Conservation (phyloP, 1,140 invertebrate genomes). For the Nasonia longicornis region DNA sequence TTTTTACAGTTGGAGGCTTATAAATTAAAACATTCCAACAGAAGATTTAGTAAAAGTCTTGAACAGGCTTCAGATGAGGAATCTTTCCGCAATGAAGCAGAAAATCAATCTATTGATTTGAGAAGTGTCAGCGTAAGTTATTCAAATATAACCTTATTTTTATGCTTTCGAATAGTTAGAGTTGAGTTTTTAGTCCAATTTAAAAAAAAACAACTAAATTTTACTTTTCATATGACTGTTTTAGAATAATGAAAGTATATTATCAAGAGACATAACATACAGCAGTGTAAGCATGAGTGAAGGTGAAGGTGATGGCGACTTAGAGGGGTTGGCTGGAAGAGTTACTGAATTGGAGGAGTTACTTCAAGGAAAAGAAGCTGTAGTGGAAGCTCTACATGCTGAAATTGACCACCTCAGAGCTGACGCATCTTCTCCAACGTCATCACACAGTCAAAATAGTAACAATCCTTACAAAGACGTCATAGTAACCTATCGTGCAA, state of each 20-base stretch:
- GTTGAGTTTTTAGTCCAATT: background rate
- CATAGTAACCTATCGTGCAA: slow-evolving; percentile 59
- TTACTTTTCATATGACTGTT: background rate
- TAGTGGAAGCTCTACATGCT: slow-evolving; percentile 61
- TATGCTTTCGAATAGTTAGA: background rate
- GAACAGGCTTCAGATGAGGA: slow-evolving; percentile 58
- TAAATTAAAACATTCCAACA: slow-evolving; percentile 50
- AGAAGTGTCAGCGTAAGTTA: slow-evolving; percentile 53
- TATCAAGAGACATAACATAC: slow-evolving; percentile 58
- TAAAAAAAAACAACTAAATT: background rate
- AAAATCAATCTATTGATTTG: slow-evolving; percentile 50
- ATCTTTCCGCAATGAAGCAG: slow-evolving; percentile 52
- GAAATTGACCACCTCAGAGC: slow-evolving; percentile 64
- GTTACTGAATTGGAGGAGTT: slow-evolving; percentile 62
- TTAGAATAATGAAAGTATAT: slow-evolving; percentile 56
- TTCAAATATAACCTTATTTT: background rate
- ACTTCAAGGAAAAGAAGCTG: slow-evolving; percentile 63
- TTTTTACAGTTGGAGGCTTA: slow-evolving; percentile 55
- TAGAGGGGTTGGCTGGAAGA: slow-evolving; percentile 63
- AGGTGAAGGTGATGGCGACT: slow-evolving; percentile 65
- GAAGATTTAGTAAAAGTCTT: slow-evolving; percentile 23
- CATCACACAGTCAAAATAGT: slow-evolving; percentile 63
- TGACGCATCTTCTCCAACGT: slow-evolving; percentile 63
- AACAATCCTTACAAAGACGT: slow-evolving; percentile 59
- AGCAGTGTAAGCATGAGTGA: slow-evolving; percentile 66